phyloP scores from a whole-genome alignment of 2,797 vertebrate species.

The Rhinella marina region DNA sequence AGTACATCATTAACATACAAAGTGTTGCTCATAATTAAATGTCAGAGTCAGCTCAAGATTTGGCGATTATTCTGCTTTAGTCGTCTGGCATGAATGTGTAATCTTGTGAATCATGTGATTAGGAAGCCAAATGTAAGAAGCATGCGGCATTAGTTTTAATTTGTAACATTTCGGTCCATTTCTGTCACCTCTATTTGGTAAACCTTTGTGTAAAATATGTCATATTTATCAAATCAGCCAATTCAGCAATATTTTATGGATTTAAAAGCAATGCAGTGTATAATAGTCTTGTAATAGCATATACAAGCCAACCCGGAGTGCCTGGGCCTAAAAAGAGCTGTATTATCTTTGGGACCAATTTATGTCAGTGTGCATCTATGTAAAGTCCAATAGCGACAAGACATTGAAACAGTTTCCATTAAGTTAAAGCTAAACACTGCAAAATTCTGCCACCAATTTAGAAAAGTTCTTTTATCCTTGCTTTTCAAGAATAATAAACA shows the following conservation, averaged over 20 bases:
- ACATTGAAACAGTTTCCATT: slow-evolving; percentile 13
- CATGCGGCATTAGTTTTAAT: neutral
- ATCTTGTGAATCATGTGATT: neutral
- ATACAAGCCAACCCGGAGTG: neutral
- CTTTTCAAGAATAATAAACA: slow-evolving; percentile 28
- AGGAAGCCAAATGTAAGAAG: neutral
- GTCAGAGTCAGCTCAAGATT: neutral
- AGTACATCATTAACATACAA: neutral
- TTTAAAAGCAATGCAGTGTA: neutral
- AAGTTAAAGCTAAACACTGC: slow-evolving; percentile 10
- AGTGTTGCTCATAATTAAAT: neutral
- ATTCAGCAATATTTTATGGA: neutral
- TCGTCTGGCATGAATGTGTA: neutral
- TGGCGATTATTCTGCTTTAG: neutral
- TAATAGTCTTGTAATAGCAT: slow-evolving; percentile 10
- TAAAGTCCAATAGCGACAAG: slow-evolving; percentile 37
- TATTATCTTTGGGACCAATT: slow-evolving; percentile 45
- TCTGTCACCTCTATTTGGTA: neutral
- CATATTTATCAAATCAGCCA: neutral
- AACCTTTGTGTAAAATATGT: slow-evolving; percentile 6
- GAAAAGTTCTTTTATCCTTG: slow-evolving; percentile 7
- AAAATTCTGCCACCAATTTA: neutral
- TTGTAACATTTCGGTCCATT: neutral
- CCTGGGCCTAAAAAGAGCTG: slow-evolving; percentile 21
- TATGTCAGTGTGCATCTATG: slow-evolving; percentile 33